Base-by-base conservation (phyloP, 2,888 invertebrate species). In the Sclerodermus sp. region DNA sequence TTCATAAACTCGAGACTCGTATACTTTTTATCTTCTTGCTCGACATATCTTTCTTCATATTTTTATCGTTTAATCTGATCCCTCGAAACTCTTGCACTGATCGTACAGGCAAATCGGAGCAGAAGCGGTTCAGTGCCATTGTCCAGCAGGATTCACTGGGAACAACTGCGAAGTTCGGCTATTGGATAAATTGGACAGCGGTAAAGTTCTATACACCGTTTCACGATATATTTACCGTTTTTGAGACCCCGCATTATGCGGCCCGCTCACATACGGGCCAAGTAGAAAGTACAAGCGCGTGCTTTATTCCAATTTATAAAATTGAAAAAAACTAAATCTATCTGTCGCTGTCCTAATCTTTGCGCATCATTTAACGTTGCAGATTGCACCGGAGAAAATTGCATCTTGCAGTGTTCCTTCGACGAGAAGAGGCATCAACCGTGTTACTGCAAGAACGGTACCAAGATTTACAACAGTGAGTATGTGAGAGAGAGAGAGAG, bases 61-160 rank as follows among this genome's bases (percentile, higher is more conserved):
- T n/a, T n/a, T n/a, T n/a, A n/a, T n/a, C n/a, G n/a, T n/a, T n/a
- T n/a, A n/a, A n/a, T n/a, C n/a, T n/a, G n/a, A n/a, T n/a, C n/a
- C n/a, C n/a, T n/a, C n/a, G n/a, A n/a, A n/a, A n/a, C n/a, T n/a
- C n/a, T n/a, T n/a, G n/a, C n/a, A n/a, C n/a, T n/a, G n/a, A n/a
- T n/a, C n/a, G n/a, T 23, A 56, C 82, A 89, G 89, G 72, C 89
- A 89, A 79, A 85, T 89, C 76, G 89, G 89, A 4, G 87, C 87
- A n/a, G 85, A 87, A 49, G 87, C 88, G 18, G 86, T 88, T 57
- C 86, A 85, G 70, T 90, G 89, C 72, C 82, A 85, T 64, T 90
- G 89, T 76, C 82, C 84, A 5, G 75, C 82, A 1, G 86, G 85
- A 23, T 89, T 83, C 78, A 85, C 85, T 32, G 89, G 89, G 38